A percentile compares a stretch with the other conserved stretches of the same genome.
Evolutionary conservation across 2,113 vertebrate species (phyloP).

Genomic region (Thymallus thymallus): DNA sequence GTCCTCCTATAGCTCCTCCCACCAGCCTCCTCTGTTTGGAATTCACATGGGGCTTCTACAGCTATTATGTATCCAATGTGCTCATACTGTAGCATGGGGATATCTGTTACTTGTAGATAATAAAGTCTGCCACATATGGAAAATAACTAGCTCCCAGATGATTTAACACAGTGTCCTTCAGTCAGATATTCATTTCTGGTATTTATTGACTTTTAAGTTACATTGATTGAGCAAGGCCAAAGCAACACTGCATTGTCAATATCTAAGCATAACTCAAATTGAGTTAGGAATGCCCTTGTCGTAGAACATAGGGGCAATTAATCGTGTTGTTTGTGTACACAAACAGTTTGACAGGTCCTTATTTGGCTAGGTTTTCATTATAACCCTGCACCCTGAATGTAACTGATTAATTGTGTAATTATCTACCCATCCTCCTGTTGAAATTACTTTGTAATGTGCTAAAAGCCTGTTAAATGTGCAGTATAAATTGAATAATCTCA

Average conservation of each 20-base stretch:
- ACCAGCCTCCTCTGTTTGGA: too few species aligned
- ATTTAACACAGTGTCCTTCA: background rate
- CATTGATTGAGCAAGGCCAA: conserved; percentile 23
- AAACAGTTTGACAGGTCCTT: conserved; percentile 44
- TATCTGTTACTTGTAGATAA: background rate
- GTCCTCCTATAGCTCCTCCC: too few species aligned
- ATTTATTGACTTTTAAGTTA: conserved; percentile 36
- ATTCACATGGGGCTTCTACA: background rate
- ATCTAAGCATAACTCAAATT: conserved; percentile 27
- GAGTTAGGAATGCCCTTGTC: conserved; percentile 42
- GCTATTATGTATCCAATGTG: background rate
- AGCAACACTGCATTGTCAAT: conserved; percentile 26
- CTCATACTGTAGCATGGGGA: background rate
- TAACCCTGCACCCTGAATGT: conserved; percentile 37
- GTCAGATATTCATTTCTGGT: conserved; percentile 24
- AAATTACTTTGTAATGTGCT: conserved; percentile 28
- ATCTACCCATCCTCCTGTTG: conserved; percentile 40
- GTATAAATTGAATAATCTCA: conserved; percentile 28
- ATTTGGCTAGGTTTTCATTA: conserved; percentile 51
- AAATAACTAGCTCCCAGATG: background rate
- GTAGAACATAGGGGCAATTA: conserved; percentile 46
- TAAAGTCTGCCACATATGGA: background rate
- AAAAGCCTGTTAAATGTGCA: conserved; percentile 33
- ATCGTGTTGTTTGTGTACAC: conserved; percentile 37
- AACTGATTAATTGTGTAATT: conserved; percentile 64